A percentile compares a stretch with the other conserved stretches of the same genome.
phyloP scores from a whole-genome alignment of 2,888 invertebrate genomes.

The Strigamia crassipes region DNA sequence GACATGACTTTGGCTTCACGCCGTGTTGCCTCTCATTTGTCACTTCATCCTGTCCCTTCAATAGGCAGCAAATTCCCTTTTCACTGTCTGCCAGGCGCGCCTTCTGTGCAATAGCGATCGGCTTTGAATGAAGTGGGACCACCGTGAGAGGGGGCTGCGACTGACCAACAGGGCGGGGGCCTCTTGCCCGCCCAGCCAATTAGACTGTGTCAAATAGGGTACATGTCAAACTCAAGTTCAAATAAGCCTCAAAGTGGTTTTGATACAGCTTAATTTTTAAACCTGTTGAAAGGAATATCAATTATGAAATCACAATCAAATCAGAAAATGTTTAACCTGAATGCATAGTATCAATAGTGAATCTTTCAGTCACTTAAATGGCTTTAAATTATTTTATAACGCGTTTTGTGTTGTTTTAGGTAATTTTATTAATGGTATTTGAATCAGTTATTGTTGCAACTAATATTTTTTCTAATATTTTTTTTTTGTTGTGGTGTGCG shows the following conservation, averaged over 20 bases:
- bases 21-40: slow-evolving; percentile 42
- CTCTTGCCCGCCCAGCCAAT: slow-evolving; percentile 44
- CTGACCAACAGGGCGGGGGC: slow-evolving; percentile 38
- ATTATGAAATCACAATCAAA: neutral
- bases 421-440: too few relatives aligned
- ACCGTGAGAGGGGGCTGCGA: slow-evolving; percentile 40
- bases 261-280: neutral
- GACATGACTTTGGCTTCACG: slow-evolving; percentile 42
- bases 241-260: slow-evolving; percentile 6
- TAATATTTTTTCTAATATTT: neutral
- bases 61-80: slow-evolving; percentile 34
- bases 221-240: slow-evolving; percentile 33
- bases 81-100: slow-evolving; percentile 38
- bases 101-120: slow-evolving; percentile 25
- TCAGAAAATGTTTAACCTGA: too few relatives aligned
- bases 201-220: slow-evolving; percentile 36
- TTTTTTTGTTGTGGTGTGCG: neutral
- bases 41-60: slow-evolving; percentile 38
- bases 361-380: too few relatives aligned
- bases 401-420: too few relatives aligned
- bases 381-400: too few relatives aligned
- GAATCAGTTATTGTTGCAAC: neutral
- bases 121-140: slow-evolving; percentile 38
- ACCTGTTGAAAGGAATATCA: neutral
- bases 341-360: too few relatives aligned